These are phyloP conservation scores for Xerus inauris DNA, from an alignment of 2,113 vertebrate species.

Conservation along the genomic window DNA sequence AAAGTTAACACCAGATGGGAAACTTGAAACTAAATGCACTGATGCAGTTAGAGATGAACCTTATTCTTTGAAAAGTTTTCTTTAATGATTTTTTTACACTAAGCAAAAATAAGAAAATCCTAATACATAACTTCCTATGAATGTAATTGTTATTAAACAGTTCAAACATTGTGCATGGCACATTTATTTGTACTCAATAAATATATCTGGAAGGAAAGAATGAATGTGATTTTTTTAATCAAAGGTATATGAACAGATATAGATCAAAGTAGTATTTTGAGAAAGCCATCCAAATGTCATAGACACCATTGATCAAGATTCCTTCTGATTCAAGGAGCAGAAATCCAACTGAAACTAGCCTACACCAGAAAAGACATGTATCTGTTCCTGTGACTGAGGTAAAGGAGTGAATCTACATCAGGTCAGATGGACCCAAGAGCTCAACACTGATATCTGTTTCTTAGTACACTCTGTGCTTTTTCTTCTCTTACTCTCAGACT, in stretches of 20 bases:
- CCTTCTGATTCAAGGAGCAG: neutral
- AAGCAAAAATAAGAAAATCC: neutral
- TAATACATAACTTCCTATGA: neutral
- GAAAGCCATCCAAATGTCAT: neutral
- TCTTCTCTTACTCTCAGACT: neutral
- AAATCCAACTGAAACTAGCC: neutral
- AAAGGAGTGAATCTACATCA: neutral
- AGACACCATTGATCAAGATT: neutral
- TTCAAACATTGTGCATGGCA: neutral
- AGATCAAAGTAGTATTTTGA: neutral
- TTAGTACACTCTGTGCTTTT: neutral
- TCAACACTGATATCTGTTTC: neutral
- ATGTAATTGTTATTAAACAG: neutral
- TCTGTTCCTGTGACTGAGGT: neutral
- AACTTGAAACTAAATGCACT: neutral
- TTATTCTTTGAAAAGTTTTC: conserved; percentile 4
- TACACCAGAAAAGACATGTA: neutral
- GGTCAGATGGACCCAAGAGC: neutral
- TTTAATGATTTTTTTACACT: neutral
- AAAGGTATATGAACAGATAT: conserved; percentile 2
- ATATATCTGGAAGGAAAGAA: conserved; percentile 13
- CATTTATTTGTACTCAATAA: neutral
- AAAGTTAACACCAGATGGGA: neutral
- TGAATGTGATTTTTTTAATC: neutral
- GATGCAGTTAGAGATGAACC: neutral